A percentile compares a stretch with the other conserved stretches of the same genome.
These are phyloP conservation scores for Apis dorsata DNA, from an alignment of 1,140 invertebrate species.

Conservation along the genomic window DNA sequence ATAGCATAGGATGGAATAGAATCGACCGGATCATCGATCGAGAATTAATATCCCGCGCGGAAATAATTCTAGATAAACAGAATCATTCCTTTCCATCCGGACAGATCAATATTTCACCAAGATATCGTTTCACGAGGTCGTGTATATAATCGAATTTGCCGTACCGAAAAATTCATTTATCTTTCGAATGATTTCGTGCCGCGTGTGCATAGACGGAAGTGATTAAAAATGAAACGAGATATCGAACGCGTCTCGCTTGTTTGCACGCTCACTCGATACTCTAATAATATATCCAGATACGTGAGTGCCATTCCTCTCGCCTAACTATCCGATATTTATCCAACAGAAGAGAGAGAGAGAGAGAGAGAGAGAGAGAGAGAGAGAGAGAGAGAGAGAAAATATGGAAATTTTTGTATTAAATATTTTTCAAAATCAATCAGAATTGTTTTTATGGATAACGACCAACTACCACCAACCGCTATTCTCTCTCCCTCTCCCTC, in stretches of 20 bases:
- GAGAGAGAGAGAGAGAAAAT: too few species aligned
- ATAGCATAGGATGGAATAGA: too few species aligned
- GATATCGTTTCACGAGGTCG: neutral
- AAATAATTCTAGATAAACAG: neutral
- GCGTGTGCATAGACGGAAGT: neutral
- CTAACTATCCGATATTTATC: neutral
- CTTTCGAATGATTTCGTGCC: slow-evolving; percentile 22
- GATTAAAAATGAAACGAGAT: slow-evolving; percentile 28
- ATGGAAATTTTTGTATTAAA: too few species aligned
- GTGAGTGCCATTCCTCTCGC: neutral
- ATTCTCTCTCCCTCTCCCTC: too few species aligned
- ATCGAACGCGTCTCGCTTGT: slow-evolving; percentile 2
- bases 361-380: too few species aligned
- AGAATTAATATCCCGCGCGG: neutral
- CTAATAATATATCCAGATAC: neutral
- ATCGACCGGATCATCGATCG: neutral
- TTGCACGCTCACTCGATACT: neutral
- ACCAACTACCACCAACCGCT: too few species aligned
- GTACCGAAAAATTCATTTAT: slow-evolving; percentile 13
- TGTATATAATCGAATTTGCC: neutral
- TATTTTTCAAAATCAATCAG: too few species aligned
- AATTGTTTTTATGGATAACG: too few species aligned
- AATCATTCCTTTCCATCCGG: neutral
- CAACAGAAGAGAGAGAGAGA: neutral
- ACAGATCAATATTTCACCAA: neutral